Evolutionary conservation across 2,888 invertebrate genomes (phyloP).

Genomic region (Drosophila colorata): DNA sequence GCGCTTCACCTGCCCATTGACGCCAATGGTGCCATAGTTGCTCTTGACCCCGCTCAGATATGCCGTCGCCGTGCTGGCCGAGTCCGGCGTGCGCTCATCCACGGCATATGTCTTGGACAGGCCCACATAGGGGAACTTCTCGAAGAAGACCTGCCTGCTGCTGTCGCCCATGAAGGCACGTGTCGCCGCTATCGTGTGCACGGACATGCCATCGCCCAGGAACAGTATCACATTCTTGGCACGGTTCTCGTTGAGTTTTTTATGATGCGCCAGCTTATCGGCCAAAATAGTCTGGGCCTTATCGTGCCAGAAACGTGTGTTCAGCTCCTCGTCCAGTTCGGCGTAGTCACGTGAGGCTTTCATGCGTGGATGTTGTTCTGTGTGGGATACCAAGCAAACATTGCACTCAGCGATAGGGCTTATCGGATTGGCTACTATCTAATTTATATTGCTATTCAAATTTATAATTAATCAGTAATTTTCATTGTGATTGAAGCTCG

Average conservation of each 20-base stretch:
- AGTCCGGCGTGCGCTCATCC: slow-evolving; percentile 92
- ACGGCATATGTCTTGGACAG: slow-evolving; percentile 90
- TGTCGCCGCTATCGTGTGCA: slow-evolving; percentile 89
- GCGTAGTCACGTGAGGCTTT: slow-evolving; percentile 47
- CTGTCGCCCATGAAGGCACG: slow-evolving; percentile 88
- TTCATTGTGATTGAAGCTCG: neutral
- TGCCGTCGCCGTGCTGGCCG: slow-evolving; percentile 93
- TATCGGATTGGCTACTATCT: slow-evolving; percentile 2
- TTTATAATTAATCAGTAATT: neutral
- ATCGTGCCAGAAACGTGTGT: slow-evolving; percentile 80
- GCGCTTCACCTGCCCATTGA: slow-evolving; percentile 88
- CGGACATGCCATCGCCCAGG: slow-evolving; percentile 91
- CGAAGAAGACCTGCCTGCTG: slow-evolving; percentile 87
- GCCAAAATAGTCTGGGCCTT: slow-evolving; percentile 79
- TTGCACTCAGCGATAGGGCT: neutral
- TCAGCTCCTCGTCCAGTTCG: slow-evolving; percentile 62
- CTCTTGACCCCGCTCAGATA: slow-evolving; percentile 92
- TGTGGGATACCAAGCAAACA: neutral
- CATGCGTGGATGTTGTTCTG: slow-evolving; percentile 72
- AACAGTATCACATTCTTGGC: slow-evolving; percentile 89
- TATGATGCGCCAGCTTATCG: slow-evolving; percentile 64
- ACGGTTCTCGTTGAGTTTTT: slow-evolving; percentile 73
- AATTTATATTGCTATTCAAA: slow-evolving; percentile 1
- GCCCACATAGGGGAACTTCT: slow-evolving; percentile 87
- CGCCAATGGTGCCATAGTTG: slow-evolving; percentile 91